Evolutionary conservation across 2,888 invertebrate genomes (phyloP), one percentile per base, ranked within the genome.

Genomic region (Lithophane socia): DNA sequence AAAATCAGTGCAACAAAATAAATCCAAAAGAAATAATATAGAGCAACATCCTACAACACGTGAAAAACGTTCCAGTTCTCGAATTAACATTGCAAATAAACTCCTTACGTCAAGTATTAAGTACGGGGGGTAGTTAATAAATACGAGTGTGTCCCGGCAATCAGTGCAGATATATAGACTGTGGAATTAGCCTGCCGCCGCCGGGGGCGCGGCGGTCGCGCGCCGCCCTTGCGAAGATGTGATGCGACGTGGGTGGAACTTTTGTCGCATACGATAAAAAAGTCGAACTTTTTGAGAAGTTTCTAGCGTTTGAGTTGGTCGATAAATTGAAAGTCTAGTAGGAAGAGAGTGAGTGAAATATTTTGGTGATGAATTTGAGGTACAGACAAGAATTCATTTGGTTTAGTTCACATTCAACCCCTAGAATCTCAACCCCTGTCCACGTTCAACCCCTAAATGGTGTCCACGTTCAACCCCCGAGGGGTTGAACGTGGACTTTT

Each of bases 151-250:
- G 90, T 89, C 93, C 92, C 94, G 80, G 94, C 93, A 95, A 95
- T 96, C 95, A 95, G 92, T 92, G 93, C 92, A 93, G 92, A 96
- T 95, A 95, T 94, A 95, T 95, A 94, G 94, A 93, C 94, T 92
- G 93, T 90, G 93, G 93, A 94, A 95, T 96, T 95, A 94, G 89
- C 87, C 89, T 91, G 93, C 92, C 92, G 37, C 37, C 37, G 93
- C 95, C 93, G 89, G 90, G 86, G 88, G 88, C 88, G 71, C 68
- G 73, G 37, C 68, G 77, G 77, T 63, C 76, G 82, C 79, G 72
- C 75, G 77, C 80, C 74, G 77, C 82, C 79, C 84, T 77, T 79
- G 75, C 70, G 70, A 63, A 74, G 58, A 70, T 52, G 64, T 56
- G 74, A 73, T 70, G 74, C 88, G 68, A 77, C 83, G 80, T 85